Evolutionary conservation across 2,797 vertebrate species (phyloP), one percentile per base, ranked within the genome.

Genomic region (Gouania willdenowi): DNA sequence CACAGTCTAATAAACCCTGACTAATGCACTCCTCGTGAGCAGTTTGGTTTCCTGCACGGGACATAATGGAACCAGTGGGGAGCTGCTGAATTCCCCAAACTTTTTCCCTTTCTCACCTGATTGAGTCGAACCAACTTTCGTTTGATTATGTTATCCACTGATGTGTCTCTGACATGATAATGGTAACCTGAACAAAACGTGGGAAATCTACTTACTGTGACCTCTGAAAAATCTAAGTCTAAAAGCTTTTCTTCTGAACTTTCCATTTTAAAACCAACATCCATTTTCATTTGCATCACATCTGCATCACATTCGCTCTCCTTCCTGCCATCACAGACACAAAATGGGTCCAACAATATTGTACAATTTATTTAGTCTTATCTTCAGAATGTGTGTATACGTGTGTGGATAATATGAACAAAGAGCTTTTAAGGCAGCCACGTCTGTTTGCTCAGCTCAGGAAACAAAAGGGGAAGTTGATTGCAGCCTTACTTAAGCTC

Each of bases 341-440:
- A 66, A 56, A 47, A 56, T 74, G 72, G 67, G n/a, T n/a, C n/a
- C n/a, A 79, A 82, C n/a, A 79, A 71, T 55, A 72, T 78, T 38
- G 75, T 50, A 61, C 35, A 10, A 60, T 75, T 71, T 66, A 75
- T 77, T 75, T 67, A 32, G 63, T 45, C 72, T 86, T 86, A 83
- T 90, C 82, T 79, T 8, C 41, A 65, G 56, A 74, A 60, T 49
- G 22, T 62, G 71, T 50, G 56, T 54, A 60, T 49, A 22, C 62
- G 71, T 50, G 56, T 54, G 64, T 44, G 27, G 11, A 76, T 88
- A 82, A 91, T 87, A 83, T 81, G 77, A 79, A 33, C 84, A 82
- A 77, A 90, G 87, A 89, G 88, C 86, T 87, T 77, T 75, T 51
- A 48, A 68, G 53, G 45, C 52, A 35, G 59, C 43, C 35, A 11